Base-by-base conservation (phyloP, 2,797 vertebrate species). In the Sebastes variabilis region DNA sequence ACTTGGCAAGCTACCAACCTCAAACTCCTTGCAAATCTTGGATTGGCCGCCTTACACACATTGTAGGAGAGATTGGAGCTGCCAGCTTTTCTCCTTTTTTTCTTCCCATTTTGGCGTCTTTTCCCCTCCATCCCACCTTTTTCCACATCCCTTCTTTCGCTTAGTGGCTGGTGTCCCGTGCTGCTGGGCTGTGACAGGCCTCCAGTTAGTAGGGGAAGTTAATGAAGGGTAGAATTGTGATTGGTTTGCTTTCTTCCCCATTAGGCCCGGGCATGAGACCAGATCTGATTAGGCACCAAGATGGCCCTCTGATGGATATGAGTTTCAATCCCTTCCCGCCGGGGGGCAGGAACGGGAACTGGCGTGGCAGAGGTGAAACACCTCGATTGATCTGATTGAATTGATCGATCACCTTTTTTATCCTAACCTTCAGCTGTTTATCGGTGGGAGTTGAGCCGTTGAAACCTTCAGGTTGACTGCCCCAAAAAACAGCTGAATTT, bases 221-320 rank as follows among this genome's bases (percentile, higher is more conserved):
- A 66, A 62, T 81, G 3, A 70, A 83, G 89, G 88, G 82, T 83
- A 84, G 79, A 89, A 75, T 90, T 90, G 84, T 94, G 90, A 94
- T 93, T 93, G 90, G 90, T 93, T 90, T 94, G 88, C 90, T 93
- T 95, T 92, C 87, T 94, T 90, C 88, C 91, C 88, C 90, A 91
- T 90, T 91, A 95, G 94, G 93, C 88, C 76, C 92, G 75, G 93
- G 92, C 86, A 94, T 95, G 93, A 89, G 90, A 93, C 93, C 93
- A 84, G 93, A 94, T 92, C 89, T 94, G 91, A 92, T 94, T 93
- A 92, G 93, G 82, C 94, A 93, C 92, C 92, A 93, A 91, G 93
- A 95, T 92, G 93, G 89, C 91, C 95, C 90, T 87, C 91, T 95
- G 94, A 94, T 95, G 95, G 94, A 96, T 91, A 94, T 95, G 92